phyloP scores from a whole-genome alignment of 2,113 vertebrate genomes.

The Orcinus orca region DNA sequence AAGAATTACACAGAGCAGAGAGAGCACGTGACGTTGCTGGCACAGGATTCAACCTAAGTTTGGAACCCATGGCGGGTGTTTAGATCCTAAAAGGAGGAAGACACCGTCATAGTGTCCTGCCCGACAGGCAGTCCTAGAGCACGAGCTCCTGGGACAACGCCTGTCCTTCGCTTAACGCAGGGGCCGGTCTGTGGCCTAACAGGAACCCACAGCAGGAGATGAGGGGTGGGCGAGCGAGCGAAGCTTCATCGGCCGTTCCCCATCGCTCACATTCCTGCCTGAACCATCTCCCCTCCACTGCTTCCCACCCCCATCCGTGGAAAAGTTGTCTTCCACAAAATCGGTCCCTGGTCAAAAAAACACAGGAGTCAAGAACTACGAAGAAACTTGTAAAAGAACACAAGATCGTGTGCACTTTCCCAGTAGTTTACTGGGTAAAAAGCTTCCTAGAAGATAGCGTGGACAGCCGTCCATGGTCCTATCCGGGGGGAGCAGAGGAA shows the following conservation, averaged over 20 bases:
- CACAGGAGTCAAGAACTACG: neutral
- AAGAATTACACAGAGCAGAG: neutral
- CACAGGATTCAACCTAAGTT: rapidly evolving
- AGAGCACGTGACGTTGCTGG: rapidly evolving
- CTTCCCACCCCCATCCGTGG: too few species aligned
- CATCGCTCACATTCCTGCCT: too few species aligned
- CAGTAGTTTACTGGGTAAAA: rapidly evolving
- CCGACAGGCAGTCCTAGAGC: neutral
- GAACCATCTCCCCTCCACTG: too few species aligned
- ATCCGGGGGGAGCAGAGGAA: neutral
- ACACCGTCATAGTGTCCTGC: rapidly evolving
- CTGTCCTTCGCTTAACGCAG: neutral
- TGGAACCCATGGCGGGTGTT: neutral
- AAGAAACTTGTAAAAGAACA: neutral
- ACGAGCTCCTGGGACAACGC: rapidly evolving
- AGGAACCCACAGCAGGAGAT: too few species aligned
- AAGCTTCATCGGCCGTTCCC: too few species aligned
- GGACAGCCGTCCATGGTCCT: rapidly evolving
- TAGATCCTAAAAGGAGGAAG: neutral
- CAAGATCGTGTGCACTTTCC: rapidly evolving
- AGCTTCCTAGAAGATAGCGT: neutral
- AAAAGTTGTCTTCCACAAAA: too few species aligned
- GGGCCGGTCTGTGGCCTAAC: too few species aligned
- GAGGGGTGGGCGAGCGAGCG: rapidly evolving
- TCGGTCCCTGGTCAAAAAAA: neutral